Base-by-base conservation (phyloP, 2,888 invertebrate genomes). In the Hyppa rectilinea region DNA sequence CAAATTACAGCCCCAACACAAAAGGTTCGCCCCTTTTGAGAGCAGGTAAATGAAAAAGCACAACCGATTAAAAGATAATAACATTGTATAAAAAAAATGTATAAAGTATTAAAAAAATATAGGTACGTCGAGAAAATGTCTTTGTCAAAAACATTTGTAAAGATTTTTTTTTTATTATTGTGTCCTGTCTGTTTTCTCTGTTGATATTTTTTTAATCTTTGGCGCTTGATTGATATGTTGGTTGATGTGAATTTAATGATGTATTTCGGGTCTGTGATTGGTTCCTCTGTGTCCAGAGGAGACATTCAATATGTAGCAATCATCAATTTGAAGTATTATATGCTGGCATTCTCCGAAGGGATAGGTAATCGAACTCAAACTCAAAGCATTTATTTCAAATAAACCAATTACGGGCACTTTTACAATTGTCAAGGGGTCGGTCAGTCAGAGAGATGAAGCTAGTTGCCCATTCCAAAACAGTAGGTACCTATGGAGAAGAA, bases 1-100 rank as follows among this genome's bases (percentile, higher is more conserved):
- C 74, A 81, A 80, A 80, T 78, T 81, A 75, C 77, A 70, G 49
- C 4, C 12, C 12, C 53, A 26, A 66, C 59, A 78, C 85, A 80
- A 80, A 70, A 59, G 40, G 17, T 45, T 61, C 68, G 74, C 63
- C 66, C 68, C 73, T 69, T 76, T 79, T 70, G 56, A 69, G 50
- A 73, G 52, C 69, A 83, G 80, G 82, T 85, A 85, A 85, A 87
- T 84, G 84, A 87, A 82, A 50, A 85, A 83, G 29, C 47, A 67
- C 72, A 75, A 79, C 83, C 83, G 81, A 87, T 87, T 81, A 81
- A 59, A 68, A 78, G 66, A 82, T 85, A 82, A 84, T 75, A 66
- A 58, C 60, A 69, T 77, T 81, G 79, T 73, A 67, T 43, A 50
- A 68, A 62, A 60, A 59, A 69, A 40, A 68, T 29, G 47, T 56